Base-by-base conservation (phyloP, 2,888 invertebrate species). In the Sinelater perroti region DNA sequence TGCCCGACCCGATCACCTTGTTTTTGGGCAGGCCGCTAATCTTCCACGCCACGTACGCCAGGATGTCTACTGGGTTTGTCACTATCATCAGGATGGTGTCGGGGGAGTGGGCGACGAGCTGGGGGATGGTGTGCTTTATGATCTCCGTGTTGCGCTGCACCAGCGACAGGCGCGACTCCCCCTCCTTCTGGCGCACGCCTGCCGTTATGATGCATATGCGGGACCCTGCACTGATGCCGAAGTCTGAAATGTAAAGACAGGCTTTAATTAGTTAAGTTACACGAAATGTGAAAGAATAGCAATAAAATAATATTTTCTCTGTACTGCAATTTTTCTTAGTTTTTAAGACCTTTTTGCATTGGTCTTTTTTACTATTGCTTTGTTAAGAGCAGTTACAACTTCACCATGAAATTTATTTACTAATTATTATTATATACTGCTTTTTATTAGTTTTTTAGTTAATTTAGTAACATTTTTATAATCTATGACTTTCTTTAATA, bases 11-110 rank as follows among this genome's bases (percentile, higher is more conserved):
- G 73, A 97, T 89, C 42, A 96, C 91, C 24, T 90, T 63, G 74
- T 93, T 85, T 75, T 88, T 87, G 6, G 96, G 94, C 66, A 96
- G 81, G 3, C 95, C 94, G 63, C 94, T 94, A 51, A 96, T 75
- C 79, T 93, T 95, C 95, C 95, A 96, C 8, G 95, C 89, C 7
- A 95, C 92, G 75, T 93, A 95, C 0, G 95, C 95, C 71, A 96
- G 81, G 60, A 96, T 89, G 75, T 97, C 96, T 18, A 95, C 94
- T 0, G 96, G 96, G 78, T 96, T 96, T 66, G 93, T 91, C 3
- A 96, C 95, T 70, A 96, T 87, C 60, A 96, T 71, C 18, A 97
- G 78, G 51, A 94, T 87, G 6, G 93, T 87, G 67, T 95, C 85
- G 0, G 96, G 96, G 61, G 93, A 95, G 80, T 93, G 83, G 73